Conservation (phyloP, 2,888 invertebrate species). For the Tenthredo distinguenda region DNA sequence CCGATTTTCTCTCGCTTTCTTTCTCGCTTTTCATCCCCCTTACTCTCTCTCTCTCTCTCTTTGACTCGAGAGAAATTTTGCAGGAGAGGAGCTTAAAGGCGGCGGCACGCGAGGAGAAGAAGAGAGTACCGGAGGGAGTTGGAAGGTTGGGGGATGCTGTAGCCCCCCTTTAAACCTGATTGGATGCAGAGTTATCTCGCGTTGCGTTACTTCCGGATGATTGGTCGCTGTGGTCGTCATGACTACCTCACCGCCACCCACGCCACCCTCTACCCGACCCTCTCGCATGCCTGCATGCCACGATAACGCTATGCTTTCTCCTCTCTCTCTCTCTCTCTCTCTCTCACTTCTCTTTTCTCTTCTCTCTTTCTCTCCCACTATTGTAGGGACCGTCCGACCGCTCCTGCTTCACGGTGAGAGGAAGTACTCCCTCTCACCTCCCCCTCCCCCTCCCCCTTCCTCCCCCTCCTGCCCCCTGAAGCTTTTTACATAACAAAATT, state of each 20-base stretch:
- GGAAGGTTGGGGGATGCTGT: conserved; percentile 58
- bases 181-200: conserved; percentile 79
- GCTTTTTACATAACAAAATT: conserved; percentile 39
- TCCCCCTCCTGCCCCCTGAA: not conserved
- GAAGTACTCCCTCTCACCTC: not conserved
- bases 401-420: conserved; percentile 20
- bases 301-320: conserved; percentile 60
- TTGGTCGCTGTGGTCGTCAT: conserved; percentile 78
- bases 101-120: conserved; percentile 40
- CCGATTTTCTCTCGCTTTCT: not conserved
- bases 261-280: conserved; percentile 59
- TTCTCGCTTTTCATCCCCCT: not conserved
- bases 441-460: not conserved
- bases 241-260: conserved; percentile 74
- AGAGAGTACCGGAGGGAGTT: not conserved
- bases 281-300: conserved; percentile 60
- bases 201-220: conserved; percentile 78
- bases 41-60: not conserved
- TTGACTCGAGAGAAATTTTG: conserved; percentile 19
- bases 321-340: conserved; percentile 27
- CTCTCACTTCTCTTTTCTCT: conserved; percentile 56
- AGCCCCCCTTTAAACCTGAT: conserved; percentile 77
- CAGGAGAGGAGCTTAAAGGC: conserved; percentile 35
- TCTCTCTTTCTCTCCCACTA: conserved; percentile 57
- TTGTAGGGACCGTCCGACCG: conserved; percentile 25